Conservation (phyloP, 2,797 vertebrate species). For the Platyrinchus mystaceus region DNA sequence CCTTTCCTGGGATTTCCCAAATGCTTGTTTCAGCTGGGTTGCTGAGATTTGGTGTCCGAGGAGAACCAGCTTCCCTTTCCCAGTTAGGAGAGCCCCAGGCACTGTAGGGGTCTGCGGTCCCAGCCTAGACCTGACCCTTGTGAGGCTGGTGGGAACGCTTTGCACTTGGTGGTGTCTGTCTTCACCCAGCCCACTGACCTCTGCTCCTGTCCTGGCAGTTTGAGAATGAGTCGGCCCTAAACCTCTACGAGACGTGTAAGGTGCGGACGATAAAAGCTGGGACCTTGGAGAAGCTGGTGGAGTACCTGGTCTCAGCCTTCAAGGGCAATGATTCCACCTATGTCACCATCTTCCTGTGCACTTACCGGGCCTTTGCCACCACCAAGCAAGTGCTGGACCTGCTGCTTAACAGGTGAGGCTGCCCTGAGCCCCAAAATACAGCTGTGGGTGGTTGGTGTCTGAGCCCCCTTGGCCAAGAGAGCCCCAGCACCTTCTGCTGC, state of each 20-base stretch:
- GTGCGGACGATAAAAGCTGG: constrained; percentile 96
- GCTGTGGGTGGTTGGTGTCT: not conserved
- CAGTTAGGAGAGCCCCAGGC: not conserved
- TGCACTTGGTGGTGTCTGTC: not conserved
- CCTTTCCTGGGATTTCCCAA: not conserved
- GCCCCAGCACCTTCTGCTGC: not conserved
- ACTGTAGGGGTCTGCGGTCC: not conserved
- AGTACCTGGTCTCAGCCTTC: constrained; percentile 96
- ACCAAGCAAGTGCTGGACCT: constrained; percentile 96
- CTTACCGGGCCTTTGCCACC: constrained; percentile 93
- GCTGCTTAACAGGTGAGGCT: constrained; percentile 90
- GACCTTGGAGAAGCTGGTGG: constrained; percentile 95
- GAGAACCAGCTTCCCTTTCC: not conserved
- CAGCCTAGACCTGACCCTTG: not conserved
- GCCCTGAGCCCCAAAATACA: not conserved
- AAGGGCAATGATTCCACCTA: constrained; percentile 96
- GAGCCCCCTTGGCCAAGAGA: not conserved
- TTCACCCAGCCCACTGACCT: not conserved
- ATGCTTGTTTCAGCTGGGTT: not conserved
- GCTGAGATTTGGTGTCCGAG: not conserved
- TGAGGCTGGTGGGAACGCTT: not conserved
- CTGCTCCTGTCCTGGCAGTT: constrained; percentile 66
- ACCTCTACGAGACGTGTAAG: constrained; percentile 95
- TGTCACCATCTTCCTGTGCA: constrained; percentile 97
- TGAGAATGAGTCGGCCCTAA: constrained; percentile 89